Evolutionary conservation across 2,888 invertebrate genomes (phyloP).

Genomic region (Antheraea yamamai): DNA sequence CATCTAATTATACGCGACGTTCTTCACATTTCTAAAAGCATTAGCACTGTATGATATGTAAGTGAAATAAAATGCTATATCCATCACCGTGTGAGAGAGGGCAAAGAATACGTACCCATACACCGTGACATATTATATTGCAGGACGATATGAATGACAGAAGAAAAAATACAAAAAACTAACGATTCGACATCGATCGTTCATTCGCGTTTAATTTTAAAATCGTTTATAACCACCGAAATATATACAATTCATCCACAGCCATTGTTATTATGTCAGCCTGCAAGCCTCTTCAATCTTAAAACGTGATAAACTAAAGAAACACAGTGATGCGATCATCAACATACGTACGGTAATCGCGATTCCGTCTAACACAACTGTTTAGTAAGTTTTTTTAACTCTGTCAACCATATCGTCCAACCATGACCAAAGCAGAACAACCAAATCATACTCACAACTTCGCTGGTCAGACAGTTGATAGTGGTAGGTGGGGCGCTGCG

Average conservation of each 20-base stretch:
- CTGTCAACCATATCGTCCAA: not conserved
- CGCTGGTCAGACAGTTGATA: constrained; percentile 90
- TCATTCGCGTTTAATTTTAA: no score
- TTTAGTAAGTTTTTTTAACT: not conserved
- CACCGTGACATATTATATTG: not conserved
- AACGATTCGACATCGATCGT: no score
- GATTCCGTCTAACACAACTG: not conserved
- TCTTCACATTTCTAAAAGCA: constrained; percentile 3
- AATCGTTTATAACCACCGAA: no score
- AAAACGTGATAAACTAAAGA: no score
- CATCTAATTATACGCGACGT: not conserved
- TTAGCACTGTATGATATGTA: constrained; percentile 1
- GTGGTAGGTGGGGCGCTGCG: constrained; percentile 74
- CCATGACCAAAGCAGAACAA: not conserved
- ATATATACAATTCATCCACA: no score
- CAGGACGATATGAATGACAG: not conserved
- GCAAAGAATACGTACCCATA: constrained; percentile 5
- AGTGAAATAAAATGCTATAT: not conserved
- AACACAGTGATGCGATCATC: no score
- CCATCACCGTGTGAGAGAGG: constrained; percentile 6
- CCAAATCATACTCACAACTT: constrained; percentile 86
- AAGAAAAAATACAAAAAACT: not conserved
- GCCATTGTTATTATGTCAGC: no score
- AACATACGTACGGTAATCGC: no score
- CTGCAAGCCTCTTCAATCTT: no score